Base-by-base conservation (phyloP, 2,888 invertebrate genomes). In the Agonopterix heracliana region DNA sequence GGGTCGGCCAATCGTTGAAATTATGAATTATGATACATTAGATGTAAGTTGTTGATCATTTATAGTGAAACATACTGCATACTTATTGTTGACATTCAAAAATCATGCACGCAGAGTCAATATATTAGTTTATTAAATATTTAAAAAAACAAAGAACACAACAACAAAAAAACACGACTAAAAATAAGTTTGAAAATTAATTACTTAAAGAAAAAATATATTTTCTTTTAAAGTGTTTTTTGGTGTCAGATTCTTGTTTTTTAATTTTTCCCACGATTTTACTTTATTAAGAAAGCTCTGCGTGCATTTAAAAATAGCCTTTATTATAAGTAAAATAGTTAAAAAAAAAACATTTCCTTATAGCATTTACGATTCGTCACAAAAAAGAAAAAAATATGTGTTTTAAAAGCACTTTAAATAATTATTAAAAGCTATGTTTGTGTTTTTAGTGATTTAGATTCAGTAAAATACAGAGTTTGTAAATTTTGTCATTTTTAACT, bases 31-130 rank as follows among this genome's bases (percentile, higher is more conserved):
- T 38, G 40, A 45, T 43, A 49, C 48, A 54, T 49, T 69, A 70
- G 60, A 12, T 47, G 46, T 71, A 71, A 71, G 64, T 66, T 74
- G 75, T 78, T 76, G 62, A 66, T 54, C 54, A 57, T 63, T 26
- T 64, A 60, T 66, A 66, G 62, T 60, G 58, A 62, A 60, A 41
- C 45, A 50, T 38, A 49, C 66, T 71, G 71, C 26, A 26, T 26
- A 26, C 26, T 26, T 26, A 26, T 26, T 26, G 26, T 26, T 26
- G 26, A 26, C 26, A 26, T 74, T 75, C 54, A 60, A 57, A 47
- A 12, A 55, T 48, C 58, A 57, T 43, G 50, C 12, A 41, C n/a
- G 12, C 41, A 12, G 12, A 12, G 12, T 41, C 41, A 10, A 41
- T 53, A 64, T n/a, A 36, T 7, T n/a, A 36, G 9, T 38, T n/a